Evolutionary conservation across 1,140 invertebrate species (phyloP), one percentile per base, ranked within the genome.

Genomic region (Heliconius hermathena): DNA sequence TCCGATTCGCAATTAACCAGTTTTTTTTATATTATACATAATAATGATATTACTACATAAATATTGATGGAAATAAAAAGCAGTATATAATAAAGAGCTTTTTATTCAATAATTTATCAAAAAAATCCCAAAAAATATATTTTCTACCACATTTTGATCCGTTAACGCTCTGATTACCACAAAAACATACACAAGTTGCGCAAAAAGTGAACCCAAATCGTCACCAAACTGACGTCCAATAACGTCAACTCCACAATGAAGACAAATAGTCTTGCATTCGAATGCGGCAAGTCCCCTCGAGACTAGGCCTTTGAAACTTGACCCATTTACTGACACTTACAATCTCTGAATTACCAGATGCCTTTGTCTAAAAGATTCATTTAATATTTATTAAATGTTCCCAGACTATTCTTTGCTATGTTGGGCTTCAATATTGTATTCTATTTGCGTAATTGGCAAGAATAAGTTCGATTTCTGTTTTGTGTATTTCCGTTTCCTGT

Each of bases 201-300:
- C 66, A 29, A 76, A 41, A 76, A 76, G 18, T 22, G 33, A 5
- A 46, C 75, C 75, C 75, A 76, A n/a, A 52, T 73, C 76, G 76
- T 52, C 71, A 41, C 76, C 73, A 66, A 77, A 77, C 76, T 70
- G 79, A 49, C 41, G 26, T 76, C 71, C 74, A 76, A 76, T 76
- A 66, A 60, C 74, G 52, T 71, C 66, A 75, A 71, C 71, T 66
- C n/a, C 75, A 77, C 79, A 82, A 87, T 81, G 81, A 87, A 87
- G 84, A 87, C 81, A 84, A 85, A 84, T 83, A 75, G 73, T 41
- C 76, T 33, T 76, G 81, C 76, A 78, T 26, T 54, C 41, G 70
- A 83, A 73, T 80, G 73, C 74, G 70, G 36, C 73, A 38, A 75
- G 74, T 29, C 26, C 60, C 73, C 77, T 73, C 20, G 72, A 66